Base-by-base conservation (phyloP, 2,113 vertebrate genomes). In the Cariama cristata region DNA sequence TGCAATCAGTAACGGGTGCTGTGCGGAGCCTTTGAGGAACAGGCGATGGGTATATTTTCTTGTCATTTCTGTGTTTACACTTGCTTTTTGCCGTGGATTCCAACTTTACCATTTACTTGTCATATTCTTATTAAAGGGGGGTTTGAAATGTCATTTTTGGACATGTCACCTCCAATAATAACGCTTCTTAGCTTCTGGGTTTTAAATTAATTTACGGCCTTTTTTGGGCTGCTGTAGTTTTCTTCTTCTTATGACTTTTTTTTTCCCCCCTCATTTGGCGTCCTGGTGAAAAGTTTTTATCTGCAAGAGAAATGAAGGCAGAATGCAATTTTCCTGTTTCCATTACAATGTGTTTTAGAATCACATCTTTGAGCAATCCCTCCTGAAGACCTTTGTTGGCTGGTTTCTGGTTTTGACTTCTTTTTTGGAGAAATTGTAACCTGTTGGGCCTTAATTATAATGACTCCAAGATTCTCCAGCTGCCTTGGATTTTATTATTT, bases 401-500 rank as follows among this genome's bases (percentile, higher is more conserved):
- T 89, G 56, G 14, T 93, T 92, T 94, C 52, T 87, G 77, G 30
- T 35, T 72, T 91, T 85, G 77, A 81, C 42, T 91, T 89, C 60
- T 92, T 72, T 56, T 93, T 62, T 80, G 30, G 69, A 93, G 86
- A 84, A 95, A 89, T 76, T 88, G 83, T 95, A 91, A 97, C 96
- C 94, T 96, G 91, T 95, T 95, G 66, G 66, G 38, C 66, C 91
- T 96, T 97, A 92, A 96, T 96, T 96, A 94, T 91, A 82, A 95
- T 73, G 77, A 90, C 53, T 97, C 86, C 94, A 96, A 93, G 89
- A 96, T 94, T 95, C 95, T 96, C 93, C 96, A 97, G 95, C 94
- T 96, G 97, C 79, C 92, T 80, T 95, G 86, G 75, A 96, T 96
- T 97, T 97, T 95, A 95, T 55, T 94, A 23, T 94, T 98, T 97